These are phyloP conservation scores for Hoplodrina blanda DNA, from an alignment of 2,888 invertebrate species.

Conservation along the genomic window DNA sequence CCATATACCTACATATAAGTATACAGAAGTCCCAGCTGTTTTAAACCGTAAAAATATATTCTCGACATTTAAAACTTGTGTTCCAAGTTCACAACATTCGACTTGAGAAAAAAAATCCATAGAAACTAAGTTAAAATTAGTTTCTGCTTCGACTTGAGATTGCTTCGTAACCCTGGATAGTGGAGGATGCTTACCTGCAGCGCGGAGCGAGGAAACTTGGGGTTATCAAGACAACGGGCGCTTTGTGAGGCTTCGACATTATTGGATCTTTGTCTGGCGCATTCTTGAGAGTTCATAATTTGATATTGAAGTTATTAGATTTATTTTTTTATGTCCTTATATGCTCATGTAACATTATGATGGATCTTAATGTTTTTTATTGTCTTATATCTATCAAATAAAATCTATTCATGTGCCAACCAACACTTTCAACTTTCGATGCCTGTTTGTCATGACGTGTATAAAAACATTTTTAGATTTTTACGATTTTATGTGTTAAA, in stretches of 20 bases:
- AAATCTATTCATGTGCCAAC: too few species aligned
- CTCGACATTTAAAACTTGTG: constrained; percentile 5
- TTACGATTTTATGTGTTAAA: constrained; percentile 12
- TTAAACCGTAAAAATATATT: neutral
- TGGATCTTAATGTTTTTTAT: too few species aligned
- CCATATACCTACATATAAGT: too few species aligned
- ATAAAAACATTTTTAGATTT: neutral
- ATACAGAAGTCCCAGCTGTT: too few species aligned
- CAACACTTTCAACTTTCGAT: too few species aligned
- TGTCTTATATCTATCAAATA: too few species aligned
- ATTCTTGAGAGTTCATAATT: constrained; percentile 5
- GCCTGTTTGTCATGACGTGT: too few species aligned
- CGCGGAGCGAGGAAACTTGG: constrained; percentile 22
- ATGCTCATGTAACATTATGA: too few species aligned
- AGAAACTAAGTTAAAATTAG: constrained; percentile 55
- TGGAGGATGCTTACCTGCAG: constrained; percentile 35
- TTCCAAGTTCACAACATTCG: constrained; percentile 10
- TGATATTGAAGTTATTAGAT: neutral
- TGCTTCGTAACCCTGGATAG: constrained; percentile 48
- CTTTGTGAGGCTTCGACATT: constrained; percentile 32
- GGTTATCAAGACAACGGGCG: constrained; percentile 22
- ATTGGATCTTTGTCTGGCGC: constrained; percentile 17
- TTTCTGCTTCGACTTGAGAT: constrained; percentile 55
- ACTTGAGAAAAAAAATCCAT: constrained; percentile 36
- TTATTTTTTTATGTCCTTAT: neutral